Evolutionary conservation across 2,797 vertebrate species (phyloP), one percentile per base, ranked within the genome.

Genomic region (Pseudochromis fuscus): DNA sequence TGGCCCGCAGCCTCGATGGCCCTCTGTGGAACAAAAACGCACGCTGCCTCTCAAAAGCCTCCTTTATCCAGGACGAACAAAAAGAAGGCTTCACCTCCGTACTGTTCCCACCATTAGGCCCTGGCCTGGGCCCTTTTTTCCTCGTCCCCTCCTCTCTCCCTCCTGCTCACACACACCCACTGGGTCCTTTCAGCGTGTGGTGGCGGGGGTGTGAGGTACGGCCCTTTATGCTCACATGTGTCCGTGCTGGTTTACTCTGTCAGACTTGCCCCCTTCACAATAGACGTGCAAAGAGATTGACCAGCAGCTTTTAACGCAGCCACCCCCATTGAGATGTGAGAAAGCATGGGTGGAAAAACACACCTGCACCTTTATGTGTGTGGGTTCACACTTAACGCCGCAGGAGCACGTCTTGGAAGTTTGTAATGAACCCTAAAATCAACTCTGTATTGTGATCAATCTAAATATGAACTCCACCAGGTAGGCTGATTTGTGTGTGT

Each of bases 91-190:
- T 93, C 89, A 92, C 91, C 89, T 89, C 87, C 63, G 30, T 79
- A 82, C 84, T 77, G 86, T 94, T 94, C 91, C 88, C 92, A 94
- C 86, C 89, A 81, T 91, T 91, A 88, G 87, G 83, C 85, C 74
- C 65, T 67, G 85, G 86, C 79, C 85, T 53, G 60, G 84, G 68
- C 74, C 82, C 70, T 85, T 79, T 73, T 50, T 64, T 30, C 53
- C 46, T 15, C 7, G 9, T 21, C 52, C 72, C 64, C 73, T 73
- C 65, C 76, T 68, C 69, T 56, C 62, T 67, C 67, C 74, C 65
- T 67, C 61, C 67, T 67, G 44, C 79, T 85, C 70, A 59, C 82
- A 59, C 82, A 62, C 69, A 73, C 75, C 64, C 53, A 66, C 75
- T 25, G 63, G 59, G 69, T 28, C 74, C 78, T 88, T 90, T 89